Evolutionary conservation across 2,113 vertebrate genomes (phyloP).

Genomic region (Notiomystis cincta): DNA sequence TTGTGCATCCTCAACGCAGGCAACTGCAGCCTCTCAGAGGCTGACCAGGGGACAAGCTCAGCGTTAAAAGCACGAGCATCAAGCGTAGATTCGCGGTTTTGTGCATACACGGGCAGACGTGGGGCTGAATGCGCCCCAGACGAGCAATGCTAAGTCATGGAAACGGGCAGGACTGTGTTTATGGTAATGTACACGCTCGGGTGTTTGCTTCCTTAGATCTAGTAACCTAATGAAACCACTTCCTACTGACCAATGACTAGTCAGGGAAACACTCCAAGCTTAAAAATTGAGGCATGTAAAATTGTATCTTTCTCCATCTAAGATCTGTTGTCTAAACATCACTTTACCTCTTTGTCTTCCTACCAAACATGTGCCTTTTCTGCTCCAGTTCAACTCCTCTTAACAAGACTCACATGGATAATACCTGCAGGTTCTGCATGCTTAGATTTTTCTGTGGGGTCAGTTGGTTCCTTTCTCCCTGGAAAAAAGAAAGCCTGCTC

Average conservation of each 20-base stretch:
- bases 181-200: too few species aligned
- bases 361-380: background rate
- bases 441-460: background rate
- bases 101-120: background rate
- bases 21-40: background rate
- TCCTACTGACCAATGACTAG: background rate
- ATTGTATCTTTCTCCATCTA: background rate
- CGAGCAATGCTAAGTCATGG: background rate
- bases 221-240: background rate
- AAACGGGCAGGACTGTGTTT: background rate
- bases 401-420: background rate
- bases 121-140: background rate
- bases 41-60: background rate
- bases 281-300: background rate
- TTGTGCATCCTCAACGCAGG: background rate
- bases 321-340: background rate
- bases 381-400: background rate
- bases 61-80: background rate
- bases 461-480: background rate
- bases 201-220: background rate
- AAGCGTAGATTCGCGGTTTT: background rate
- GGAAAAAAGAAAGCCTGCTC: background rate
- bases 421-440: background rate
- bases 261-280: background rate
- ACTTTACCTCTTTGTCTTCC: background rate